These are phyloP conservation scores for Dromaius novaehollandiae DNA, from an alignment of 2,113 vertebrate genomes.

Conservation along the genomic window DNA sequence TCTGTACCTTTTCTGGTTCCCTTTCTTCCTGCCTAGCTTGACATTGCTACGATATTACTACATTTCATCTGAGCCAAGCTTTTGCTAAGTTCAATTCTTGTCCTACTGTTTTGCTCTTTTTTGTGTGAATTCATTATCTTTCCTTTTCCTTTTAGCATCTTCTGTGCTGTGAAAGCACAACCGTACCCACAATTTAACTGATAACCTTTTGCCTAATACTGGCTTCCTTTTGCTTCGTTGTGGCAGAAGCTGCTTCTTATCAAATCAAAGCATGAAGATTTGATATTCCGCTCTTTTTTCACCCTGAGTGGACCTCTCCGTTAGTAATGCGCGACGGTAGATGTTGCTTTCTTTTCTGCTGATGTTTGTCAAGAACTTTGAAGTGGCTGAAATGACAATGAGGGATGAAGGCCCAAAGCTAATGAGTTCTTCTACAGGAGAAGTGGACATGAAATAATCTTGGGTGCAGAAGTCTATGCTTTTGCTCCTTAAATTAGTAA, in stretches of 20 bases:
- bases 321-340: neutral
- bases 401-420: neutral
- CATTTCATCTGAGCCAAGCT: neutral
- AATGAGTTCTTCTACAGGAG: neutral
- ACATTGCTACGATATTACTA: neutral
- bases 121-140: neutral
- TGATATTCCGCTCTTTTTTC: neutral
- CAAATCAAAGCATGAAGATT: neutral
- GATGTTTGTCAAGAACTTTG: neutral
- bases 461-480: neutral
- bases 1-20: neutral
- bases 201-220: neutral
- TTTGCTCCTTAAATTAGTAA: neutral
- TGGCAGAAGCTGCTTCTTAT: neutral
- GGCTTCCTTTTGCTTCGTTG: neutral
- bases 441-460: neutral
- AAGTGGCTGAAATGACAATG: neutral
- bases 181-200: neutral
- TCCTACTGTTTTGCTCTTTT: neutral
- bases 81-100: neutral
- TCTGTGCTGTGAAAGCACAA: neutral
- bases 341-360: neutral
- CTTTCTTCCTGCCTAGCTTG: neutral
- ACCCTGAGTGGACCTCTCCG: neutral
- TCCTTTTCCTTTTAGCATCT: neutral